Evolutionary conservation across 2,888 invertebrate species (phyloP), one percentile per base, ranked within the genome.

Genomic region (Caenorhabditis sp.): DNA sequence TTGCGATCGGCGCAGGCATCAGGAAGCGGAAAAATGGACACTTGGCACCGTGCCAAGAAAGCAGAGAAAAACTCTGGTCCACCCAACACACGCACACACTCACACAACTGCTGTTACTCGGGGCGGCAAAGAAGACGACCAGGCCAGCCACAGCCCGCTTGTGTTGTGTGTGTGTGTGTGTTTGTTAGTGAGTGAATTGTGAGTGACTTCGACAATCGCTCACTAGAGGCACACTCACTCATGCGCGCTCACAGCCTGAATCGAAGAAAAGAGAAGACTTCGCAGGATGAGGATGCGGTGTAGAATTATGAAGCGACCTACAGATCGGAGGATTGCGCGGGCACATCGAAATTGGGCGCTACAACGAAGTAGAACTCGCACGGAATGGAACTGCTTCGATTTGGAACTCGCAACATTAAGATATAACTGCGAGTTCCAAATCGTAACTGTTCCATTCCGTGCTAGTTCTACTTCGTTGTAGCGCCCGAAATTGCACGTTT

Each of bases 31-130:
- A 61, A 46, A 50, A 39, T 43, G 50, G 43, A 35, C 17, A 65
- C 74, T 78, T 78, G 78, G 78, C 78, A 74, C 13, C 24, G 52
- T 56, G 78, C 78, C 78, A 78, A 71, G 50, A 48, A 56, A 59
- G 56, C 56, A 68, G 68, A 58, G 52, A 59, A 68, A 68, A 68
- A 68, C 58, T 26, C 68, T 68, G 59, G 58, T 43, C 68, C 68
- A 59, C 68, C 52, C 68, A 37, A 58, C 59, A 68, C 63, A 53
- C 58, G 15, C 68, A 43, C 58, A 68, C 68, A 43, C 68, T 52
- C 68, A 58, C 66, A 68, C 68, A 68, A 68, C 68, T 58, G 68
- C 52, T 68, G 68, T 68, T 68, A 68, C 68, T 68, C 58, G 68
- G n/a, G 58, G 68, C 50, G 52, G 58, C 32, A 58, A 68, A 35